phyloP scores from a whole-genome alignment of 1,140 invertebrate species.

The Procambarus clarkii region DNA sequence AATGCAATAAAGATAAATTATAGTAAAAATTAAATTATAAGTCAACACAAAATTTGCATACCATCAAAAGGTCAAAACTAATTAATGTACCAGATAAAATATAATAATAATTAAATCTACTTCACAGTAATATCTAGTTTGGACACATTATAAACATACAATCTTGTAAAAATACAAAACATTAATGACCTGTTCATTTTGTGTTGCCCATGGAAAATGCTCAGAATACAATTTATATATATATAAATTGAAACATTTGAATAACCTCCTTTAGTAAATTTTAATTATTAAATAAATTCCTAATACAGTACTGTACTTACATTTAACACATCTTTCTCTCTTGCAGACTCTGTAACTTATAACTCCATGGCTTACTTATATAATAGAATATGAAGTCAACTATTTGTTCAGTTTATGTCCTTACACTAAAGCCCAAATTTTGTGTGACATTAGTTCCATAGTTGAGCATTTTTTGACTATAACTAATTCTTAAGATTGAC shows the following conservation, averaged over 20 bases:
- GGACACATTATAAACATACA: neutral
- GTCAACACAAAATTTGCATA: neutral
- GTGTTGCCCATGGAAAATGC: neutral
- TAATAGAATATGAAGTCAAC: neutral
- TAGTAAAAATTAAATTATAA: neutral
- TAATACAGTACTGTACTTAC: neutral
- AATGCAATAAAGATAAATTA: too few species aligned
- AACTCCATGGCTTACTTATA: neutral
- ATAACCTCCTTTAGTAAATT: neutral
- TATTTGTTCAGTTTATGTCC: neutral
- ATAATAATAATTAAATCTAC: too few species aligned
- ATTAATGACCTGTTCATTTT: too few species aligned
- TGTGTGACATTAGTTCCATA: conserved; percentile 10
- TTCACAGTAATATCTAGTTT: neutral
- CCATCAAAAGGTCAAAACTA: neutral
- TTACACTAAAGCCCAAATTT: neutral
- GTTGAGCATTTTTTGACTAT: conserved; percentile 1
- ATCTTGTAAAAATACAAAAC: neutral
- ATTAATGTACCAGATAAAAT: neutral
- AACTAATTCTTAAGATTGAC: conserved; percentile 15
- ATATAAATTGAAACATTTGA: neutral
- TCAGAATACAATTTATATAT: neutral
- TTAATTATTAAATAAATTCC: neutral
- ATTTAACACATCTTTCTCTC: neutral
- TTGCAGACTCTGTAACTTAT: neutral